Percentiles rank a stretch among this genome's conserved stretches.
phyloP scores from a whole-genome alignment of 2,113 vertebrate genomes.

The Danionella cerebrum region DNA sequence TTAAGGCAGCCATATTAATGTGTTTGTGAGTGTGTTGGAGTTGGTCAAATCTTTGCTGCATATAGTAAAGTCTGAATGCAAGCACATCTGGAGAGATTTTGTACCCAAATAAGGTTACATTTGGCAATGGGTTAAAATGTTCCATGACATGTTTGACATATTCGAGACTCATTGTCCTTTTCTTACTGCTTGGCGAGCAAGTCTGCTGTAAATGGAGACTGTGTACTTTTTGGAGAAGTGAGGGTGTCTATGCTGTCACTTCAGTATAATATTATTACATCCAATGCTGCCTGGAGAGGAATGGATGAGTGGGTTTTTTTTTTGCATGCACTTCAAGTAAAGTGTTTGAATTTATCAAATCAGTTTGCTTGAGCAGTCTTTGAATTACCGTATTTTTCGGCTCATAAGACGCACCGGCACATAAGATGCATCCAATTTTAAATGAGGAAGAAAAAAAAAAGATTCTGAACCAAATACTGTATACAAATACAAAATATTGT shows the following conservation, averaged over 20 bases:
- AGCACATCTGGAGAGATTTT: not conserved
- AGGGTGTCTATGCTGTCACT: not conserved
- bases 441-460: no score
- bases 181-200: not conserved
- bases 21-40: not conserved
- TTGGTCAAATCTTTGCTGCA: not conserved
- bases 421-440: no score
- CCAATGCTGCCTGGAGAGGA: no score
- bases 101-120: constrained; percentile 27
- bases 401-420: no score
- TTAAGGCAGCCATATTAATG: not conserved
- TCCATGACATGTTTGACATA: not conserved
- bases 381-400: no score
- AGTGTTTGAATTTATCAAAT: not conserved
- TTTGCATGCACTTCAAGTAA: not conserved
- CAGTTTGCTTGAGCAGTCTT: not conserved
- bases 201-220: not conserved
- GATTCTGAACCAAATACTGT: no score
- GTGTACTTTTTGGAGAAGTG: not conserved
- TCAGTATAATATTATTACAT: not conserved
- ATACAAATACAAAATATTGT: no score
- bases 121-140: no score
- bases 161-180: not conserved
- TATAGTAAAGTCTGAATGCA: not conserved
- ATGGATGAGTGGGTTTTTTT: not conserved